Percentiles rank a stretch among this genome's conserved stretches.
phyloP scores from a whole-genome alignment of 1,140 invertebrate genomes.

The Cydia strobilella region DNA sequence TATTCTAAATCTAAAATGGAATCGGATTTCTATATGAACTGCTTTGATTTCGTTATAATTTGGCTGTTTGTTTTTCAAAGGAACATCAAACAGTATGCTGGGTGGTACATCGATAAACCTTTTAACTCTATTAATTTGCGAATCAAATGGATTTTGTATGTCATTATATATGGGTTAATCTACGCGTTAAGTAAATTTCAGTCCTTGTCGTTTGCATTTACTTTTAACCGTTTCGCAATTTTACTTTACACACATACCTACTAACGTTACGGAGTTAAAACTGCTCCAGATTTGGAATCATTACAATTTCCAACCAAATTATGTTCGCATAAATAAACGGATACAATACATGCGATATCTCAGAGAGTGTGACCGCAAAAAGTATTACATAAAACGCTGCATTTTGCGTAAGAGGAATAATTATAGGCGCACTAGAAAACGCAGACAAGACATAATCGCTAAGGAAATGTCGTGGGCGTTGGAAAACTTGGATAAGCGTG shows the following conservation, averaged over 20 bases:
- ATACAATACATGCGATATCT: not conserved
- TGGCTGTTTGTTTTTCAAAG: not conserved
- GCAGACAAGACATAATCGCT: conserved; percentile 3
- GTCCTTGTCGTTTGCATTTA: conserved; percentile 10
- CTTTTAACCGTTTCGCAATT: not conserved
- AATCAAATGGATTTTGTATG: not conserved
- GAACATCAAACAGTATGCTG: not conserved
- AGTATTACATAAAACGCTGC: conserved; percentile 2
- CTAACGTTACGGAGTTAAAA: not conserved
- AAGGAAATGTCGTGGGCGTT: not conserved
- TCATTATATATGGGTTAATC: not conserved
- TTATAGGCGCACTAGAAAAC: not conserved
- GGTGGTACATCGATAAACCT: not conserved
- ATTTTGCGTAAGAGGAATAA: conserved; percentile 11
- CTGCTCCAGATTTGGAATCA: conserved; percentile 9
- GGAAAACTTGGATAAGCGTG: conserved; percentile 14
- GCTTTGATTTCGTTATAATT: not conserved
- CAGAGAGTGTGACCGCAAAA: not conserved
- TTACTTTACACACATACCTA: not conserved
- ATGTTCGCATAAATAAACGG: not conserved
- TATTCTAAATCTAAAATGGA: conserved; percentile 11
- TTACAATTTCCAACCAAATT: conserved; percentile 8
- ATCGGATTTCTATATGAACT: not conserved
- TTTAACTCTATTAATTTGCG: not conserved
- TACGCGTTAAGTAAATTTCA: not conserved